Conservation (phyloP, 2,113 vertebrate genomes). For the Tachycineta bicolor region DNA sequence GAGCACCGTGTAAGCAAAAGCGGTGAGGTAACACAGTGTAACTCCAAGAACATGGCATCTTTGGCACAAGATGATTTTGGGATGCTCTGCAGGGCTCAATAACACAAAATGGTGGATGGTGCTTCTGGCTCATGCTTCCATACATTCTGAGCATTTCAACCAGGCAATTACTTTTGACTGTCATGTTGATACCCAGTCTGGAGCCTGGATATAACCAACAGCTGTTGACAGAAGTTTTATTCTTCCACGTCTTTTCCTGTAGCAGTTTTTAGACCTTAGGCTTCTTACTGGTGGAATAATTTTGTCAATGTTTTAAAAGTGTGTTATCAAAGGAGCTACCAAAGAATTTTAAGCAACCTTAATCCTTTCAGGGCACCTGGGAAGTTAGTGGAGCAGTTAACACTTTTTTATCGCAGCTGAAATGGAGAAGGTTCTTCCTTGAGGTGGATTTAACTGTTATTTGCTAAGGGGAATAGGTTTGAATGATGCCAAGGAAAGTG, state of each 20-base stretch:
- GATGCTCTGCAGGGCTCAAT: not conserved
- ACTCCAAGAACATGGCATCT: not conserved
- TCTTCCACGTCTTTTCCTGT: not conserved
- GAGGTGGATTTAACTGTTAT: not conserved
- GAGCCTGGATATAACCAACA: not conserved
- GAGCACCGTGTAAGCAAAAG: fast-evolving
- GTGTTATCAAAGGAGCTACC: not conserved
- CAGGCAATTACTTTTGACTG: not conserved
- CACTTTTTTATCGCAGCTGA: not conserved
- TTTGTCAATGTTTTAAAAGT: not conserved
- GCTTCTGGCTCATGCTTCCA: not conserved
- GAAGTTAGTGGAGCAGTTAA: not conserved
- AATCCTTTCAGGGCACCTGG: not conserved
- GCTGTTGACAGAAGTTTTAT: not conserved
- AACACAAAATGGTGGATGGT: not conserved
- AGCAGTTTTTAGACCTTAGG: not conserved
- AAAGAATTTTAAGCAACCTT: not conserved
- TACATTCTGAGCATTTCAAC: not conserved
- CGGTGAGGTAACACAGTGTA: not conserved
- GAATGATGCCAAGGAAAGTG: not conserved
- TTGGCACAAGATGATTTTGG: not conserved
- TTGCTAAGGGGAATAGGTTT: not conserved
- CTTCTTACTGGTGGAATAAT: not conserved
- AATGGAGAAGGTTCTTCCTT: not conserved
- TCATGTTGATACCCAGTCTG: not conserved